Conservation (phyloP, 2,888 invertebrate species). For the Dryobota labecula region DNA sequence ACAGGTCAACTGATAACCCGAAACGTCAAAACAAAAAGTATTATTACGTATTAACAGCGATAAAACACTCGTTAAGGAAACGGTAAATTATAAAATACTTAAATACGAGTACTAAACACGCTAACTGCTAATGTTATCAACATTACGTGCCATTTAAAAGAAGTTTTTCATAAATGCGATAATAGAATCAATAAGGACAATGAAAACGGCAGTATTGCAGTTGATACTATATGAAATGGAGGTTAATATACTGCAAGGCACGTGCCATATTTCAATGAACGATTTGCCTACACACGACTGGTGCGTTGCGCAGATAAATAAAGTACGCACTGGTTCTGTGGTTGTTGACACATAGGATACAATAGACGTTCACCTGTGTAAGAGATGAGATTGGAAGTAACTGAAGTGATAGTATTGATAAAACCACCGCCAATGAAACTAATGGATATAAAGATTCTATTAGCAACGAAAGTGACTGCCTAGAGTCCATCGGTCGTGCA, state of each 20-base stretch:
- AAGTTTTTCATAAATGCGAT: constrained; percentile 47
- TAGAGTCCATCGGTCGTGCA: not conserved
- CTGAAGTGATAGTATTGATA: not conserved
- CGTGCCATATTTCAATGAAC: constrained; percentile 24
- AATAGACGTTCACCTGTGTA: not conserved
- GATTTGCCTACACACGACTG: constrained; percentile 13
- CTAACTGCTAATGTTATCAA: constrained; percentile 37
- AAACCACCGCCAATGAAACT: not conserved
- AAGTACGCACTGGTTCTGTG: not conserved
- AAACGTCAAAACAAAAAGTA: constrained; percentile 44
- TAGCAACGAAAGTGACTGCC: not conserved
- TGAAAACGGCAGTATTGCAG: constrained; percentile 6
- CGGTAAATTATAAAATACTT: constrained; percentile 37
- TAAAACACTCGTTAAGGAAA: constrained; percentile 40
- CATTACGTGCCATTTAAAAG: constrained; percentile 47
- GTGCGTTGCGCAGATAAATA: constrained; percentile 20
- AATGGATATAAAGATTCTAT: not conserved
- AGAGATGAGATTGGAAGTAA: constrained; percentile 6
- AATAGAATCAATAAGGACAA: constrained; percentile 28
- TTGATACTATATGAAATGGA: constrained; percentile 9
- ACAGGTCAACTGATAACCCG: constrained; percentile 47
- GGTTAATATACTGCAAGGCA: constrained; percentile 26
- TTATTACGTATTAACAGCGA: constrained; percentile 40
- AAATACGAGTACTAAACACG: constrained; percentile 1
- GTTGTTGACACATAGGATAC: constrained; percentile 15